Base-by-base conservation (phyloP, 2,888 invertebrate species). In the Scaptomyza reducta region DNA sequence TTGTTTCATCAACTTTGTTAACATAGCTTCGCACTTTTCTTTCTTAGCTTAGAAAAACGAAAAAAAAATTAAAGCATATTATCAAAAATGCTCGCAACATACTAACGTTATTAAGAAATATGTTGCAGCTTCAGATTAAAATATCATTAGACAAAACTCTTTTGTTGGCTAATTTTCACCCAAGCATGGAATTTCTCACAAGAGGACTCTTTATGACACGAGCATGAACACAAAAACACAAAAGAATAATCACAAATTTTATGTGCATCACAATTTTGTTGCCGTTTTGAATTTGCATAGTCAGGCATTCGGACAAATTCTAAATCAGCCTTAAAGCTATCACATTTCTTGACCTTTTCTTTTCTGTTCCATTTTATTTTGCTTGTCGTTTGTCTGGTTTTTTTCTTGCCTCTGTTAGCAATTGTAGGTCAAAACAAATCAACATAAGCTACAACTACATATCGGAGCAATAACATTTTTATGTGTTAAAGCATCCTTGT, bases 401-500 rank as follows among this genome's bases (percentile, higher is more conserved):
- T 44, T n/a, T 44, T 44, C 42, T 50, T 59, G 59, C 51, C 53
- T 51, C 18, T 31, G 67, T 70, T 16, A 50, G 64, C 70, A 67
- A 79, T 77, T 86, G 64, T 85, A 46, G 82, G 82, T 82, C 82
- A 83, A 71, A 79, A 74, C 74, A 87, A 87, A 83, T 87, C 88
- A 83, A 86, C 88, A 83, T 83, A 83, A 87, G 86, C 86, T 71
- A 74, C 79, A 87, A 80, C 87, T 84, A 76, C 77, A 79, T 73
- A 87, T 87, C 81, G 75, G 85, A 66, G 69, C 81, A 85, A 85
- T 87, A 82, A 87, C 87, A 87, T 85, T 82, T 82, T 83, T 87
- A 83, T 85, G 88, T 82, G 83, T 79, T 87, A 79, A 79, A 79
- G 83, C 82, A 76, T 56, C 5, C 22, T 22, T 85, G 86, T 82